Evolutionary conservation across 2,113 vertebrate genomes (phyloP).

Genomic region (Ciconia boyciana): DNA sequence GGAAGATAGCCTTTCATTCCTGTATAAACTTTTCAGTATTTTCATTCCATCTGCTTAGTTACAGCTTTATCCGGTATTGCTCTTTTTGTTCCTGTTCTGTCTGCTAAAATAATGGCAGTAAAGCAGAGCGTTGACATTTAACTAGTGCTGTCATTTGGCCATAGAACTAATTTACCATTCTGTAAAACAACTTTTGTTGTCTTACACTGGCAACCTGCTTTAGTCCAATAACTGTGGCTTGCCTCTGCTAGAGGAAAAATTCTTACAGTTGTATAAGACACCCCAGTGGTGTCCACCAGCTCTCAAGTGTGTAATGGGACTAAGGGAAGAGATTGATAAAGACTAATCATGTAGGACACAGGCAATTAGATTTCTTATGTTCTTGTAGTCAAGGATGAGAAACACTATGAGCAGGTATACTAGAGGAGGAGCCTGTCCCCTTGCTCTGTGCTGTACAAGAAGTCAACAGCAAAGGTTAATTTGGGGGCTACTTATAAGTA

Average conservation of each 20-base stretch:
- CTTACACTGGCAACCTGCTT: background rate
- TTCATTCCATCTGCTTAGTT: conserved; percentile 29
- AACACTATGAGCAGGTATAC: background rate
- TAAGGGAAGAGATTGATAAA: background rate
- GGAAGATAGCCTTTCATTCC: background rate
- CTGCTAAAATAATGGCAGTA: background rate
- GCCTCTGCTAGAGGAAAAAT: background rate
- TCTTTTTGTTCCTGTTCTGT: background rate
- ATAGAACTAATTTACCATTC: background rate
- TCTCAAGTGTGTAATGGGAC: background rate
- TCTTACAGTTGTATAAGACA: background rate
- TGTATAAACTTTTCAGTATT: background rate
- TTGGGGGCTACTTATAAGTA: background rate
- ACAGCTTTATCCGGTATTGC: background rate
- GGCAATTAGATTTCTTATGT: background rate
- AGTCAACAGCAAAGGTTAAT: background rate
- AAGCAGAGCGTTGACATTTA: background rate
- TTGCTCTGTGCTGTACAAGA: background rate
- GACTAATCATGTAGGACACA: background rate
- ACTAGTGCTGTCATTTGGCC: background rate
- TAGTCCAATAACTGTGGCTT: background rate
- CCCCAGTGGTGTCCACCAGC: background rate
- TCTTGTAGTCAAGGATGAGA: background rate
- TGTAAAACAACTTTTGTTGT: background rate
- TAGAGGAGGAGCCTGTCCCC: background rate